Conservation (phyloP, 2,888 invertebrate species). For the Acholoe squamosa region DNA sequence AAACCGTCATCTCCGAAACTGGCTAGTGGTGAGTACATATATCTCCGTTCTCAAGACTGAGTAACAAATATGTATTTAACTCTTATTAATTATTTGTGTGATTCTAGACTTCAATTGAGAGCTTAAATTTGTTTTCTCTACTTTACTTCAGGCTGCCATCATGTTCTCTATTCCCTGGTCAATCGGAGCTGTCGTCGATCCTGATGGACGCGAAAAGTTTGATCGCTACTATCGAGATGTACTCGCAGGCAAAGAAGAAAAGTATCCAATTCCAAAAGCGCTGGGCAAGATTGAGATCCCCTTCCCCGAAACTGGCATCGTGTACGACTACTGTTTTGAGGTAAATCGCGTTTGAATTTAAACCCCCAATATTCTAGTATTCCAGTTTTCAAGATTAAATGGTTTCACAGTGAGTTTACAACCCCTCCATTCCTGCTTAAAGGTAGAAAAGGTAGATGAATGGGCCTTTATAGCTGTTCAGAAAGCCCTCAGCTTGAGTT, state of each 20-base stretch:
- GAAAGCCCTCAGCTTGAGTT: too few species aligned
- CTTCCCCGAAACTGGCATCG: conserved; percentile 89
- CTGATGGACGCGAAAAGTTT: conserved; percentile 89
- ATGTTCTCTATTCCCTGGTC: conserved; percentile 92
- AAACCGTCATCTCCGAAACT: conserved; percentile 87
- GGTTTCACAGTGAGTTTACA: too few species aligned
- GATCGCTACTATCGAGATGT: conserved; percentile 89
- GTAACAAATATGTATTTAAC: background rate
- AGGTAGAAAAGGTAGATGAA: too few species aligned
- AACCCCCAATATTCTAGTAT: too few species aligned
- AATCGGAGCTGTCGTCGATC: conserved; percentile 91
- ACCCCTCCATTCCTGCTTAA: too few species aligned
- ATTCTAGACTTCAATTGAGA: too few species aligned
- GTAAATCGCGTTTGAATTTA: conserved; percentile 73
- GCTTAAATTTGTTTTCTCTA: background rate
- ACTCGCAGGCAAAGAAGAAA: conserved; percentile 82
- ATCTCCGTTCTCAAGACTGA: background rate
- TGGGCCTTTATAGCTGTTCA: too few species aligned
- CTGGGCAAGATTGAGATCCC: conserved; percentile 89
- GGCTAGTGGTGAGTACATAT: conserved; percentile 79
- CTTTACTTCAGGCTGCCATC: conserved; percentile 87
- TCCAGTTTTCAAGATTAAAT: background rate
- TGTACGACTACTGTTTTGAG: conserved; percentile 92
- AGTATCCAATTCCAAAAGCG: conserved; percentile 85
- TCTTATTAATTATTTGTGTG: too few species aligned